Conservation (phyloP, 2,888 invertebrate genomes). For the Limenitis camilla region DNA sequence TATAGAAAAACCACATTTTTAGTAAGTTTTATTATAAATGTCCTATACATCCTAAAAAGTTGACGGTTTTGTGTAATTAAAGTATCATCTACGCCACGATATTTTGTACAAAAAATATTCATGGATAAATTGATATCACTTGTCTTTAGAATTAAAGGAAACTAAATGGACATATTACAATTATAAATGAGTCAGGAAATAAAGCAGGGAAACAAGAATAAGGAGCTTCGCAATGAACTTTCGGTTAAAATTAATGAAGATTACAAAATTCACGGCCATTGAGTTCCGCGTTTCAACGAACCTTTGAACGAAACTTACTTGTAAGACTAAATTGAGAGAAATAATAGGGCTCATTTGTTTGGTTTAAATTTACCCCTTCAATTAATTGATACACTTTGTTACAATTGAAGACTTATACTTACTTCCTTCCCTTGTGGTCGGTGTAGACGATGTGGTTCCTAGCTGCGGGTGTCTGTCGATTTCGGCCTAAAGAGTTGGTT, state of each 20-base stretch:
- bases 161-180: too few species aligned
- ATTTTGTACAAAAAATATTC: too few species aligned
- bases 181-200: constrained; percentile 34
- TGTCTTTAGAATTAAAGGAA: too few species aligned
- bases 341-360: constrained; percentile 72
- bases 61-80: too few species aligned
- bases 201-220: constrained; percentile 43
- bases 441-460: constrained; percentile 71
- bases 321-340: constrained; percentile 73
- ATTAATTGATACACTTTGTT: constrained; percentile 32
- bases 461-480: constrained; percentile 53
- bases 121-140: too few species aligned
- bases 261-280: constrained; percentile 73
- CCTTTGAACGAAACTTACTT: constrained; percentile 69
- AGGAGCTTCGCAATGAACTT: constrained; percentile 56
- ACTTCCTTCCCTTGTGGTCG: constrained; percentile 71
- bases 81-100: too few species aligned
- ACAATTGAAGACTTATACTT: constrained; percentile 37
- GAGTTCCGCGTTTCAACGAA: constrained; percentile 66
- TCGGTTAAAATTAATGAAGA: constrained; percentile 70
- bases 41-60: too few species aligned
- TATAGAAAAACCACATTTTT: too few species aligned
- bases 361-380: constrained; percentile 53
- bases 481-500: constrained; percentile 49
- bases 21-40: too few species aligned